phyloP scores from a whole-genome alignment of 2,888 invertebrate species.

The Leptinotarsa rubiginosa region DNA sequence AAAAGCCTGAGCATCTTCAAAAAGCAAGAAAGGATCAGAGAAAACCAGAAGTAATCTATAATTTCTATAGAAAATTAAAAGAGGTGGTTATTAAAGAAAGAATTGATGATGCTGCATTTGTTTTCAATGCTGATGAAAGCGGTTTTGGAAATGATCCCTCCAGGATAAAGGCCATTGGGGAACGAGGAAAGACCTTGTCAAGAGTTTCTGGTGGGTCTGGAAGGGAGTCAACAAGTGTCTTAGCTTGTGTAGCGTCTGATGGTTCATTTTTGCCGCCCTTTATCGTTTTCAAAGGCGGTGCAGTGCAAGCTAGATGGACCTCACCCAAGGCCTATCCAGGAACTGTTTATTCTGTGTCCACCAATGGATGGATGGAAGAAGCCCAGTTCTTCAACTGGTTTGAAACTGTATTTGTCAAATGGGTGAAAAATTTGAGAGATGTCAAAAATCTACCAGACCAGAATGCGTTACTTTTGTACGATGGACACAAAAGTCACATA shows the following conservation, averaged over 20 bases:
- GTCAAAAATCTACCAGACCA: slow-evolving; percentile 34
- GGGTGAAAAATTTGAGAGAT: too few relatives aligned
- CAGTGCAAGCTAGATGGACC: slow-evolving; percentile 46
- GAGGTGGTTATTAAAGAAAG: slow-evolving; percentile 33
- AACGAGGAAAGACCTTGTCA: slow-evolving; percentile 43
- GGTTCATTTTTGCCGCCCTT: slow-evolving; percentile 47
- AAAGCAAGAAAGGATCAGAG: slow-evolving; percentile 42
- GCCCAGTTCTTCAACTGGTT: slow-evolving; percentile 47
- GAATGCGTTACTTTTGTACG: slow-evolving; percentile 38
- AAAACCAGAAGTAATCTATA: slow-evolving; percentile 50
- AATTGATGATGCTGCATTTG: slow-evolving; percentile 35
- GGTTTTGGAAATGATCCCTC: slow-evolving; percentile 51
- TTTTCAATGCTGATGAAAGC: slow-evolving; percentile 51
- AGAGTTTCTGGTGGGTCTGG: slow-evolving; percentile 50
- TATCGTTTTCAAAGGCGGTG: slow-evolving; percentile 49
- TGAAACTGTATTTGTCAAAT: slow-evolving; percentile 2
- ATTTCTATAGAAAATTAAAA: slow-evolving; percentile 48
- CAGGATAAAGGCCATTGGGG: slow-evolving; percentile 38
- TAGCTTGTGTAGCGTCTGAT: slow-evolving; percentile 49
- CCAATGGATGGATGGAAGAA: slow-evolving; percentile 46
- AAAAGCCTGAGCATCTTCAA: slow-evolving; percentile 43
- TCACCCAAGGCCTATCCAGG: slow-evolving; percentile 47
- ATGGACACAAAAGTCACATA: slow-evolving; percentile 45
- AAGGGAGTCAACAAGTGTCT: slow-evolving; percentile 49
- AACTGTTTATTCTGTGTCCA: slow-evolving; percentile 44